Evolutionary conservation across 2,888 invertebrate genomes (phyloP), one percentile per base, ranked within the genome.

Genomic region (Leucophora obtusa): DNA sequence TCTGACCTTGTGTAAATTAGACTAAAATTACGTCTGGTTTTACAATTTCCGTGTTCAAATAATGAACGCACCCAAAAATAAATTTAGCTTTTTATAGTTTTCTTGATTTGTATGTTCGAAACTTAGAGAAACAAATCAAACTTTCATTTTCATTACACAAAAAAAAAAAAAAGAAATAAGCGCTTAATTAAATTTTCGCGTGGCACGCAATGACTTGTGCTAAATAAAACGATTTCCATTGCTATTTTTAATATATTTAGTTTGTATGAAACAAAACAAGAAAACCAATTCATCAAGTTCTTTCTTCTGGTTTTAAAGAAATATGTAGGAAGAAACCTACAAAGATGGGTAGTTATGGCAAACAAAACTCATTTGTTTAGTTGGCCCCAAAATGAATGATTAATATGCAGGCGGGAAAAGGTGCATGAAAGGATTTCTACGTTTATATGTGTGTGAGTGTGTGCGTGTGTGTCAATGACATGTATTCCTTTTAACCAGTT

Each of bases 171-270:
- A 21, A 21, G 21, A 51, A 74, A 74, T 62, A 68, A 51, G 50
- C 38, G 60, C 43, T 62, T 72, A 73, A 77, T 81, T 74, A 74
- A 74, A 81, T 70, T 74, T 74, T 81, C 70, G 56, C 73, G 33
- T 70, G 60, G 54, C 77, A 81, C 81, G 81, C 81, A 81, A 81
- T 58, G 73, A 69, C 14, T 43, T 62, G 65, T 66, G 60, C 65
- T 51, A 63, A 56, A 59, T 50, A 56, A 73, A 53, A n/a, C 50
- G 50, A 11, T 68, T 43, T 43, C n/a, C 35, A 15, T 15, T 59
- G 11, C 28, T 33, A 56, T 56, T n/a, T 56, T 28, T 56, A 56
- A n/a, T 4, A 24, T 17, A 18, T 24, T 24, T 21, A 10, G 7
- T 54, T 10, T 21, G 14, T n/a, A 28, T 8, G 24, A 28, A 15